Percentiles rank a stretch among this genome's conserved stretches.
These are phyloP conservation scores for Heterochromis multidens DNA, from an alignment of 2,113 vertebrate species.

Conservation along the genomic window DNA sequence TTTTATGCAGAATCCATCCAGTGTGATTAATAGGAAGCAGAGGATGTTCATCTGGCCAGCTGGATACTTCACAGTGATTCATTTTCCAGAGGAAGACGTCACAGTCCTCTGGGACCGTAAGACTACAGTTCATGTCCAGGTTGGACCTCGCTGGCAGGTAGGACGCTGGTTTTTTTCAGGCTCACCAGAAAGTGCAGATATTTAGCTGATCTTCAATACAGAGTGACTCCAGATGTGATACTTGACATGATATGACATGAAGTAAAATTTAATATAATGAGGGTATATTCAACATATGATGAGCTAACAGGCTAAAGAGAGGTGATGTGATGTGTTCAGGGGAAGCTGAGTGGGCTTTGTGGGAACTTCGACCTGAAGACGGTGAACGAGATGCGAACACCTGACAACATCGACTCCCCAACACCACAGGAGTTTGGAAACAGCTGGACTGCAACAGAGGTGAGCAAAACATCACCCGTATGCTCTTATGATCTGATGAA, in stretches of 20 bases:
- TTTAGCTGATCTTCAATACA: not conserved
- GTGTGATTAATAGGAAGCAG: slow-evolving; percentile 80
- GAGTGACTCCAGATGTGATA: not conserved
- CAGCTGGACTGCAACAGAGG: slow-evolving; percentile 90
- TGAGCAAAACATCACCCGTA: slow-evolving; percentile 31
- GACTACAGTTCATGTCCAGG: slow-evolving; percentile 90
- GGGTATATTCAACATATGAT: not conserved
- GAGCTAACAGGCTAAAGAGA: not conserved
- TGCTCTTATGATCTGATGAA: not conserved
- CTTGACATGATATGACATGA: not conserved
- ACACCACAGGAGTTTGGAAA: slow-evolving; percentile 94
- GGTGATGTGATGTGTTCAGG: slow-evolving; percentile 68
- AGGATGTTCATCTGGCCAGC: slow-evolving; percentile 84
- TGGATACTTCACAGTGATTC: slow-evolving; percentile 87
- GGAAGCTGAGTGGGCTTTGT: slow-evolving; percentile 85
- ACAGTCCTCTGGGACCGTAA: slow-evolving; percentile 94
- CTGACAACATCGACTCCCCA: slow-evolving; percentile 88
- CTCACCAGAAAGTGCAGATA: not conserved
- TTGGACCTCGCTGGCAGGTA: slow-evolving; percentile 93
- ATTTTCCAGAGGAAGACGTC: slow-evolving; percentile 84
- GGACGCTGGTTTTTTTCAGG: not conserved
- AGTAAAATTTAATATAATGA: not conserved
- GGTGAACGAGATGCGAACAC: slow-evolving; percentile 90
- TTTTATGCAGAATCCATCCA: slow-evolving; percentile 81
- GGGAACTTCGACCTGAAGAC: slow-evolving; percentile 97